These are phyloP conservation scores for Pseudochaenichthys georgianus DNA, from an alignment of 2,797 vertebrate genomes.

Conservation along the genomic window DNA sequence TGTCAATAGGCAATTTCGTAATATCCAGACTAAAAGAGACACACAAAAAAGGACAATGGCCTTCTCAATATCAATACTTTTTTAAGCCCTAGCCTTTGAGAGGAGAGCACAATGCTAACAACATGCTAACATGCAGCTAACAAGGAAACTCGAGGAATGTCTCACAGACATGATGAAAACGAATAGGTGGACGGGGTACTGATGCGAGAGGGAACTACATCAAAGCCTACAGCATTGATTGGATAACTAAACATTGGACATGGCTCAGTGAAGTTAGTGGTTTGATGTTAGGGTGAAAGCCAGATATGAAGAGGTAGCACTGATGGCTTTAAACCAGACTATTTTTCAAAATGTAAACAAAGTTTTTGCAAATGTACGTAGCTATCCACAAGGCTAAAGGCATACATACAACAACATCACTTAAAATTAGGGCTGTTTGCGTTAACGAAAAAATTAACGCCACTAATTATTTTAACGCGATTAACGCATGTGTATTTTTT, in stretches of 20 bases:
- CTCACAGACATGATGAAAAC: background rate
- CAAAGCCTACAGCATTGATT: background rate
- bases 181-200: background rate
- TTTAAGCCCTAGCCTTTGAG: background rate
- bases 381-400: no score
- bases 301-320: background rate
- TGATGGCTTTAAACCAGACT: background rate
- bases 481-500: no score
- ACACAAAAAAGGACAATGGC: background rate
- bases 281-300: no score
- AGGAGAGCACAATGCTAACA: background rate
- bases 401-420: no score
- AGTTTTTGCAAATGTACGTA: no score
- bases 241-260: background rate
- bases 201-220: background rate
- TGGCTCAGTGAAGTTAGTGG: background rate
- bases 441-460: no score
- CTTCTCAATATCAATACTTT: background rate
- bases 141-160: background rate
- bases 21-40: background rate
- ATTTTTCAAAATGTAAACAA: no score
- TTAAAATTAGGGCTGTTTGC: no score
- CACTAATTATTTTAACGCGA: no score
- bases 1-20: slow-evolving; percentile 12
- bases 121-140: background rate